A percentile compares a stretch with the other conserved stretches of the same genome.
Conservation (phyloP, 2,888 invertebrate genomes). For the Charanyca ferruginea region DNA sequence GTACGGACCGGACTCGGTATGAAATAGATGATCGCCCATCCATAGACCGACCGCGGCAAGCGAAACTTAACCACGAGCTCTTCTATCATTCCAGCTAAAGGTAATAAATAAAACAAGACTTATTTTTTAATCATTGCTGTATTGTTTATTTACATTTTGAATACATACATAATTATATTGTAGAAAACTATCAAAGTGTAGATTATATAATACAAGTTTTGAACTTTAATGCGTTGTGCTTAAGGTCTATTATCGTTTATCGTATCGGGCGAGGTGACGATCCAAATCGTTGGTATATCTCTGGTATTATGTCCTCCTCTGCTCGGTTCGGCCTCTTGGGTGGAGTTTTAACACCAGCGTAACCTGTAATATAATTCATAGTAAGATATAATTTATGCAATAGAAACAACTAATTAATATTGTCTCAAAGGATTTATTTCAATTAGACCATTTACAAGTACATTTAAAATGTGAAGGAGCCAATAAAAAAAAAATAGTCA, state of each 20-base stretch:
- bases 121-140: constrained; percentile 38
- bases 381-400: not conserved
- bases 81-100: not conserved
- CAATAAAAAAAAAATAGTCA: no score
- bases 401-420: not conserved
- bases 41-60: no score
- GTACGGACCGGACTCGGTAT: no score
- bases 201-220: constrained; percentile 12
- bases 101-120: constrained; percentile 6
- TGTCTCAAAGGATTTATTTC: no score
- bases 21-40: no score
- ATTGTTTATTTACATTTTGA: constrained; percentile 47
- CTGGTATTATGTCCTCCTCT: constrained; percentile 64
- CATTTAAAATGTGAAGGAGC: no score
- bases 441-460: no score
- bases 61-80: no score
- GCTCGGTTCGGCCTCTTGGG: constrained; percentile 26
- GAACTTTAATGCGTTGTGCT: constrained; percentile 11
- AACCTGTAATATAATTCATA: constrained; percentile 53
- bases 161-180: no score
- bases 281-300: constrained; percentile 69
- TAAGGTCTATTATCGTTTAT: constrained; percentile 32
- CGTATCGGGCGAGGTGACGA: constrained; percentile 47
- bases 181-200: constrained; percentile 19
- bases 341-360: constrained; percentile 61